Percentiles rank a stretch among this genome's conserved stretches.
phyloP scores from a whole-genome alignment of 2,888 invertebrate species.

The Pterobdella sp. region DNA sequence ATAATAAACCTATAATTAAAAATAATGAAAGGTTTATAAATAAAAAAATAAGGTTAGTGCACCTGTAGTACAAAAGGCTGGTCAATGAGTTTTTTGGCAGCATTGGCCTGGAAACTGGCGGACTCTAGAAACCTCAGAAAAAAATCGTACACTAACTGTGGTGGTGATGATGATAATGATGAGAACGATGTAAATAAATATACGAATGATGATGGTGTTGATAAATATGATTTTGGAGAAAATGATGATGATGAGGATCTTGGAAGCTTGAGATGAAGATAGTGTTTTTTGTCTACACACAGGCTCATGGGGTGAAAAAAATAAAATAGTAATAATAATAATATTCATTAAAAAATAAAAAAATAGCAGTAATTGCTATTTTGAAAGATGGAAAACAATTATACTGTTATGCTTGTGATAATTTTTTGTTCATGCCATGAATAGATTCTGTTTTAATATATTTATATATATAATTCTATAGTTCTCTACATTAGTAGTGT shows the following conservation, averaged over 20 bases:
- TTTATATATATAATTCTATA: too few species aligned
- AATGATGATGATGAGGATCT: too few species aligned
- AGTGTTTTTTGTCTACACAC: neutral
- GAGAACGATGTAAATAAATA: neutral
- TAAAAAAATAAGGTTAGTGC: neutral
- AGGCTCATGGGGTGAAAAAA: neutral
- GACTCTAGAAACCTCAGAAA: conserved; percentile 96
- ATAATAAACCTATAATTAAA: neutral
- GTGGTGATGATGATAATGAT: conserved; percentile 34
- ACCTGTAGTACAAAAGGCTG: conserved; percentile 91
- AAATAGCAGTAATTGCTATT: too few species aligned
- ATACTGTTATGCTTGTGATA: too few species aligned
- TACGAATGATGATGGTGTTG: too few species aligned
- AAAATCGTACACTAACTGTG: conserved; percentile 92
- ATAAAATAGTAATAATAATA: conserved; percentile 4
- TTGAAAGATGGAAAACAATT: too few species aligned
- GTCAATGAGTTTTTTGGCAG: conserved; percentile 88
- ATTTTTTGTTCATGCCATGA: too few species aligned
- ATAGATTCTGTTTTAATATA: too few species aligned
- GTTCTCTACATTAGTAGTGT: too few species aligned
- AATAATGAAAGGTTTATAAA: neutral
- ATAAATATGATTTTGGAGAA: too few species aligned
- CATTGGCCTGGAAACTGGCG: conserved; percentile 91
- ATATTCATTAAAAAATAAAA: too few species aligned
- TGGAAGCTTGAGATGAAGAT: too few species aligned